phyloP scores from a whole-genome alignment of 2,888 invertebrate species.

The Apeira syringaria region DNA sequence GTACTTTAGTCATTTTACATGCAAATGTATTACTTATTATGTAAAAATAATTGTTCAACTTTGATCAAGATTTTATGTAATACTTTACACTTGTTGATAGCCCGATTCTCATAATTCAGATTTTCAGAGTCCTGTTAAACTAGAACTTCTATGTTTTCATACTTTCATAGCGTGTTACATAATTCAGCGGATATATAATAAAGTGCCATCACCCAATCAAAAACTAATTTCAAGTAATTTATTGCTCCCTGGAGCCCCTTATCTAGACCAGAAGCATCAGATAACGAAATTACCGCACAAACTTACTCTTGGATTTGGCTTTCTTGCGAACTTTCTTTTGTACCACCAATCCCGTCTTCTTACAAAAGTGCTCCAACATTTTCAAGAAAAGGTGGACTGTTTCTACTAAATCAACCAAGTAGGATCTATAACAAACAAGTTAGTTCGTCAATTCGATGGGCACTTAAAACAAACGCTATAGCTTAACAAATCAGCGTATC shows the following conservation, averaged over 20 bases:
- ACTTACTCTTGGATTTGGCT: conserved; percentile 78
- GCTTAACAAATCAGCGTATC: neutral
- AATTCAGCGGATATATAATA: conserved; percentile 24
- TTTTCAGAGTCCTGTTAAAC: no score
- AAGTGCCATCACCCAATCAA: conserved; percentile 28
- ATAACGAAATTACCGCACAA: conserved; percentile 31
- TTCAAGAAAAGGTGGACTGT: conserved; percentile 95
- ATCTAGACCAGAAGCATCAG: conserved; percentile 22
- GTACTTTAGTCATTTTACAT: no score
- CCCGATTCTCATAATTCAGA: no score
- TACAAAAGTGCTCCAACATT: conserved; percentile 91
- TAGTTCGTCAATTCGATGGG: neutral
- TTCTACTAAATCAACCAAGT: conserved; percentile 94
- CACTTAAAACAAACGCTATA: no score
- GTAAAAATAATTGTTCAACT: no score
- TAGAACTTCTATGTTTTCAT: no score
- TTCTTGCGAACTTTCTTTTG: conserved; percentile 85
- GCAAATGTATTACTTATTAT: no score
- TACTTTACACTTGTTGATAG: no score
- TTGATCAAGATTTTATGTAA: no score
- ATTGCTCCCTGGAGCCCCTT: conserved; percentile 18
- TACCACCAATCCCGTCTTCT: conserved; percentile 86
- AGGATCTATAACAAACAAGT: conserved; percentile 81
- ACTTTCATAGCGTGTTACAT: conserved; percentile 19
- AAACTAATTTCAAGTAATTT: conserved; percentile 32